These are phyloP conservation scores for Arothron firmamentum DNA, from an alignment of 2,113 vertebrate species.

Conservation along the genomic window DNA sequence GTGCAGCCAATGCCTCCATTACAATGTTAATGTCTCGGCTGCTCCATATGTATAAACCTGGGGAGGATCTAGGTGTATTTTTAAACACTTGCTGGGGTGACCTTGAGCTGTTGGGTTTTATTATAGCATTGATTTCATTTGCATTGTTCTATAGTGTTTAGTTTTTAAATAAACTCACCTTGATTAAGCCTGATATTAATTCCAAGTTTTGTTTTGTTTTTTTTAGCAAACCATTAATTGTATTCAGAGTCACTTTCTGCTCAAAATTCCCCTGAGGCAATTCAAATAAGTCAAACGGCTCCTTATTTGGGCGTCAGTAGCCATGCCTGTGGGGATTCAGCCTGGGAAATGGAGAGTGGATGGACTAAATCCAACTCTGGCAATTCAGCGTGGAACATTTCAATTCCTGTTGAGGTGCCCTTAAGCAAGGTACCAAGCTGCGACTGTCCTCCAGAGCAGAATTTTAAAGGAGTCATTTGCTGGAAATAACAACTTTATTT, in stretches of 20 bases:
- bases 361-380: background rate
- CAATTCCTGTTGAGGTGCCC: background rate
- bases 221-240: too few relatives aligned
- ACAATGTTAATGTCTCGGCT: constrained; percentile 44
- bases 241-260: too few relatives aligned
- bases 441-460: too few relatives aligned
- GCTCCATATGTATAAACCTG: constrained; percentile 57
- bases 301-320: constrained; percentile 31
- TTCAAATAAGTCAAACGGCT: constrained; percentile 37
- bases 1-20: constrained; percentile 41
- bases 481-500: too few relatives aligned
- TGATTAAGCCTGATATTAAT: constrained; percentile 3
- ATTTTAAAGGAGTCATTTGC: too few relatives aligned
- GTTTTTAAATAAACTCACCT: constrained; percentile 14
- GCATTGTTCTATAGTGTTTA: constrained; percentile 11
- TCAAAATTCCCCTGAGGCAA: constrained; percentile 41
- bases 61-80: constrained; percentile 47
- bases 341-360: background rate
- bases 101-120: constrained; percentile 51
- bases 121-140: constrained; percentile 28
- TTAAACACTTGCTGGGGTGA: constrained; percentile 45
- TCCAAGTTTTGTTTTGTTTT: background rate
- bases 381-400: background rate
- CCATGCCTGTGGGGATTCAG: too few relatives aligned
- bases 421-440: background rate